Conservation (phyloP, 2,888 invertebrate species). For the Phania funesta region DNA sequence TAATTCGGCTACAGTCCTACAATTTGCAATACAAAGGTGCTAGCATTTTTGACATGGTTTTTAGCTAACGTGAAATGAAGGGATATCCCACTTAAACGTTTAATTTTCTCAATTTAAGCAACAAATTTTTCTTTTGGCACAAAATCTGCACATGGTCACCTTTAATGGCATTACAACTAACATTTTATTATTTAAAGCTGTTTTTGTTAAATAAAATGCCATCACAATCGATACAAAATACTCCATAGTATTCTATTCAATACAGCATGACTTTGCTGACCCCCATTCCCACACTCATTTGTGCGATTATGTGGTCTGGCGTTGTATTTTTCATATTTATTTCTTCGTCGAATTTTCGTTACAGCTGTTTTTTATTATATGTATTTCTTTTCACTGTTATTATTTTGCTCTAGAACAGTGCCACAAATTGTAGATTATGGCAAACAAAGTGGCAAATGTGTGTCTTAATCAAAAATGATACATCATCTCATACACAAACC, state of each 20-base stretch:
- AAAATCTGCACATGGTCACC: not conserved
- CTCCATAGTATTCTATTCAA: constrained; percentile 25
- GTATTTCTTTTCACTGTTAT: not conserved
- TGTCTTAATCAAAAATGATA: constrained; percentile 61
- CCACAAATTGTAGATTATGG: constrained; percentile 61
- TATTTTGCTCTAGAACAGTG: constrained; percentile 39
- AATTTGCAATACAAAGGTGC: too few species aligned
- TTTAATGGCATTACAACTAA: not conserved
- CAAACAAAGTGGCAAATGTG: constrained; percentile 58
- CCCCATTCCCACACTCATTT: constrained; percentile 67
- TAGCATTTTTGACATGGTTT: too few species aligned
- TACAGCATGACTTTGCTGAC: constrained; percentile 56
- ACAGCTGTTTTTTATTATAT: constrained; percentile 53
- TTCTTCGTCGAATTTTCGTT: constrained; percentile 18
- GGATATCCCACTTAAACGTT: too few species aligned
- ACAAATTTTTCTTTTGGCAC: too few species aligned
- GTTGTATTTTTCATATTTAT: constrained; percentile 35
- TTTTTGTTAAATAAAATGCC: constrained; percentile 29
- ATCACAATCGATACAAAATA: constrained; percentile 23
- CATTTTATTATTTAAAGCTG: constrained; percentile 39
- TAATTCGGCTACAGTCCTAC: too few species aligned
- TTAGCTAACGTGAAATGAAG: too few species aligned
- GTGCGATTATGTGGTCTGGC: constrained; percentile 53
- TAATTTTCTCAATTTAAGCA: too few species aligned
- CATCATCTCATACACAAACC: constrained; percentile 51